Base-by-base conservation (phyloP, 1,140 invertebrate species). In the Bombus impatiens region DNA sequence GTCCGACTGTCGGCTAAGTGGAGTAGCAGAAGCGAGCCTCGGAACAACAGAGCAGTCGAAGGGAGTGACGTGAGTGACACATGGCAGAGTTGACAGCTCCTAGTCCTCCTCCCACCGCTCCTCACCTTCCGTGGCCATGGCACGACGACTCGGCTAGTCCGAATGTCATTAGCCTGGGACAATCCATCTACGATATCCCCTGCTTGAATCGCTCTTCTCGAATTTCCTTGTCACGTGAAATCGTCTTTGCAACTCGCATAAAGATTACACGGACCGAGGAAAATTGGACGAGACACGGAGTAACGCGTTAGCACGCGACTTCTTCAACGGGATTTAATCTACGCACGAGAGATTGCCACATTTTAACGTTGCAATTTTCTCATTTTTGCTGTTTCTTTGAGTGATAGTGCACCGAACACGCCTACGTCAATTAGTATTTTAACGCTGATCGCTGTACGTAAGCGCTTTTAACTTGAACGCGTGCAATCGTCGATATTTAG, bases 31-130 rank as follows among this genome's bases (percentile, higher is more conserved):
- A 81, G 57, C 86, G 32, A 75, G 53, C 57, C 77, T 84, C 82
- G 77, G 88, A 90, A 90, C 84, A 87, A 87, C 87, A 88, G 86
- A 87, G 83, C 89, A 88, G 78, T 77, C 74, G 88, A 91, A 87
- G 91, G 87, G 83, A 89, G 82, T 76, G 84, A 90, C 82, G 82
- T 87, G 90, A 90, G 90, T 86, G 89, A 90, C 89, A 88, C 88
- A 90, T 90, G 88, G 86, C 82, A 90, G 86, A 83, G 88, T 90
- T 87, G 90, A 91, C 90, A 90, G 88, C 77, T 90, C 44, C 71
- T 90, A 81, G 72, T 80, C 86, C 81, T 32, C 84, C 59, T 40
- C 62, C 53, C 4, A 9, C 70, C 74, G 44, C 65, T 62, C 67
- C 5, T 40, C 76, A 13, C 32, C 18, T 15, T 40, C 35, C 53